These are phyloP conservation scores for Delia radicum DNA, from an alignment of 1,140 invertebrate species.

Conservation along the genomic window DNA sequence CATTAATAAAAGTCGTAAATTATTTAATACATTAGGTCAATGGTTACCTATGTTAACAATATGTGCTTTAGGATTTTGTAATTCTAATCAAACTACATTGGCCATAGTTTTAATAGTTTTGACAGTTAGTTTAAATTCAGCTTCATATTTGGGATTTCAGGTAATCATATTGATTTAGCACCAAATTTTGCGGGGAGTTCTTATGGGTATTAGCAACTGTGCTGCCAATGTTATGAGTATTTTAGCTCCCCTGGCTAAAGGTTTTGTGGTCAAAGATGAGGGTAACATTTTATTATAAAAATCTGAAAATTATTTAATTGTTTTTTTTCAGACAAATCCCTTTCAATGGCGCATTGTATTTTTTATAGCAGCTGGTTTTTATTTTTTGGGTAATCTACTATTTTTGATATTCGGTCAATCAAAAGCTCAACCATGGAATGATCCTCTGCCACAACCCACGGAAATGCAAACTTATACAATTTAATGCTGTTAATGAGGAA, in stretches of 20 bases:
- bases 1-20: slow-evolving; percentile 63
- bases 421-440: slow-evolving; percentile 66
- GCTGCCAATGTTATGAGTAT: slow-evolving; percentile 72
- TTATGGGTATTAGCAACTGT: slow-evolving; percentile 72
- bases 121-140: slow-evolving; percentile 76
- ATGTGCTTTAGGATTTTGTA: slow-evolving; percentile 63
- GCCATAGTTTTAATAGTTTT: slow-evolving; percentile 66
- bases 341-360: slow-evolving; percentile 74
- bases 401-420: slow-evolving; percentile 69
- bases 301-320: slow-evolving; percentile 54
- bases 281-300: slow-evolving; percentile 57
- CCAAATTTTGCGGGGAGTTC: slow-evolving; percentile 74
- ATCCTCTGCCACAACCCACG: background rate
- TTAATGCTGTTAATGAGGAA: background rate
- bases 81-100: slow-evolving; percentile 55
- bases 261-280: slow-evolving; percentile 64
- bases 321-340: slow-evolving; percentile 56
- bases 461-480: slow-evolving; percentile 15
- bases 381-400: slow-evolving; percentile 67
- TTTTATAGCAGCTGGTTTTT: slow-evolving; percentile 69
- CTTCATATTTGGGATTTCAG: slow-evolving; percentile 70
- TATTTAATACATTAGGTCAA: slow-evolving; percentile 67
- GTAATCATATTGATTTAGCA: slow-evolving; percentile 74
- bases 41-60: slow-evolving; percentile 64
- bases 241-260: slow-evolving; percentile 65